Base-by-base conservation (phyloP, 2,888 invertebrate species). In the Eupithecia exiguata region DNA sequence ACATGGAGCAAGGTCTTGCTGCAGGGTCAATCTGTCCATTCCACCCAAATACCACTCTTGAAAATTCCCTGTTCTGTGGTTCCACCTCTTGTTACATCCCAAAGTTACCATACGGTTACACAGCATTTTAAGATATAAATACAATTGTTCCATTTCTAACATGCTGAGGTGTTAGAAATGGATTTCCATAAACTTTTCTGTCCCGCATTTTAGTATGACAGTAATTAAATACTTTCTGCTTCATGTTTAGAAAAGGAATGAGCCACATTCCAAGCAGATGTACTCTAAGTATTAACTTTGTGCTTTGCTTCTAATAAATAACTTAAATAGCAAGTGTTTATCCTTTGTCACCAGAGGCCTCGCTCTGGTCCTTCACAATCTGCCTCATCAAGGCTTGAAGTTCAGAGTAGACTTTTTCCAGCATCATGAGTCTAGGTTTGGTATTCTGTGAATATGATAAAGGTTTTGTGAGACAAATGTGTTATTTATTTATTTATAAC, bases 391-490 rank as follows among this genome's bases (percentile, higher is more conserved):
- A 77, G 1, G 78, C 78, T 79, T 92, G 92, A 16, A 94, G 79
- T 81, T 94, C 93, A 1, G 86, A 83, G 75, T 94, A 94, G 49
- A 94, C 88, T 74, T 80, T 88, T 82, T 94, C 90, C 12, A 94
- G 80, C 92, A 94, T 92, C 49, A 84, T 66, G 12, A 94, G 78
- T 25, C 93, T 84, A 12, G 94, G 94, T 77, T 92, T 93, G 67
- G 94, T 94, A 70, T 91, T 92, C 94, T 94, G 89, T 18, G 92
- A 93, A 6, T 72, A 78, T 73, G 77, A 72, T 12, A 40, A 66
- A 38, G 36, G n/a, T n/a, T 65, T 18, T 35, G 38, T 38, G n/a
- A 65, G 38, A n/a, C 38, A 38, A 25, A 58, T 21, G 25, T 58
- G 2, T 25, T 53, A 25, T n/a, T n/a, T 30, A 30, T 30, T 30